Evolutionary conservation across 2,113 vertebrate genomes (phyloP).

Genomic region (Strix uralensis): DNA sequence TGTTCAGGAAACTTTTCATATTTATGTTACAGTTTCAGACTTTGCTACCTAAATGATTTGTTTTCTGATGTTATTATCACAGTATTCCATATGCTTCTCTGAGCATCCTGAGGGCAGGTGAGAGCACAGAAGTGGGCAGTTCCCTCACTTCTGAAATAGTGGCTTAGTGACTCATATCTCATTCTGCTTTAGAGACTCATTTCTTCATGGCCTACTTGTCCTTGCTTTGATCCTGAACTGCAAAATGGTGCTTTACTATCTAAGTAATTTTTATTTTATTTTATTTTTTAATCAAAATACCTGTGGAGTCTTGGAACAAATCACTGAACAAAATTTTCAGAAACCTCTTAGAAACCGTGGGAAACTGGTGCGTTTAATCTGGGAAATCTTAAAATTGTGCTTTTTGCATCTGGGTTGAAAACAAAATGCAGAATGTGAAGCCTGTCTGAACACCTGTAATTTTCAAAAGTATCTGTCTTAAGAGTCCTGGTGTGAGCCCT

Average conservation of each 20-base stretch:
- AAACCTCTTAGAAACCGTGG: background rate
- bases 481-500: background rate
- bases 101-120: background rate
- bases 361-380: background rate
- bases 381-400: background rate
- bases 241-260: background rate
- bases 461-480: background rate
- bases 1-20: constrained; percentile 11
- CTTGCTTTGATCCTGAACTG: background rate
- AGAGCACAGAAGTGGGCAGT: background rate
- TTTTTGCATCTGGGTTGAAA: background rate
- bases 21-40: background rate
- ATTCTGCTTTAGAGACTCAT: background rate
- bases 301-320: background rate
- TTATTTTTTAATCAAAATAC: background rate
- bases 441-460: background rate
- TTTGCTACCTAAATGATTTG: background rate
- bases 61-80: background rate
- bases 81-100: background rate
- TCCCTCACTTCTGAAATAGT: background rate
- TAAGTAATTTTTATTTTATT: background rate
- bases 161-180: background rate
- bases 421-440: background rate
- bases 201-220: background rate
- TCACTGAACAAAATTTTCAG: background rate